A percentile compares a stretch with the other conserved stretches of the same genome.
Evolutionary conservation across 2,888 invertebrate genomes (phyloP).

Genomic region (Glyphotaelius pellucidus): DNA sequence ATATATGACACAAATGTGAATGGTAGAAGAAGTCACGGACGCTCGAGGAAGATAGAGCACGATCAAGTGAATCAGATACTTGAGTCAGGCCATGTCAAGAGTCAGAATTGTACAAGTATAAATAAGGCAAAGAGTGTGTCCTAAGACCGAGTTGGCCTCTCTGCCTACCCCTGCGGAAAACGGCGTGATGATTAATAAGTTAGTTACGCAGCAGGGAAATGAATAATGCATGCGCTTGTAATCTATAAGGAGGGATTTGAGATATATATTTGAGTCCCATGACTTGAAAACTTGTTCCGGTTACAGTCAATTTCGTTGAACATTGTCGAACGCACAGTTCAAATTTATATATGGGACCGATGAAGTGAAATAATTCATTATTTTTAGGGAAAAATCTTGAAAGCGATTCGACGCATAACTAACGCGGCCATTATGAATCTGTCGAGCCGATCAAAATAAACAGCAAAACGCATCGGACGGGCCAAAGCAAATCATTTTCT

Average conservation of each 20-base stretch:
- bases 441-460: conserved; percentile 62
- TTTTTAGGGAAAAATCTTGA: not conserved
- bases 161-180: too few species aligned
- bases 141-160: too few species aligned
- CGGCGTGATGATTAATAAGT: not conserved
- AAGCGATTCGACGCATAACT: conserved; percentile 26
- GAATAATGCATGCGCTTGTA: not conserved
- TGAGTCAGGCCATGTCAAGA: too few species aligned
- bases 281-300: not conserved
- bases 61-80: too few species aligned
- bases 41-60: too few species aligned
- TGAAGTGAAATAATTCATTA: not conserved
- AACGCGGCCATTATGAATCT: conserved; percentile 29
- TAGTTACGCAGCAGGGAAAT: not conserved
- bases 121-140: too few species aligned
- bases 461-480: conserved; percentile 47
- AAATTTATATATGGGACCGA: not conserved
- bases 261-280: not conserved
- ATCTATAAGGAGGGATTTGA: not conserved
- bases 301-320: too few species aligned
- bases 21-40: too few species aligned
- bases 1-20: too few species aligned
- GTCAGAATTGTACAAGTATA: too few species aligned
- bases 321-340: not conserved
- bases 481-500: conserved; percentile 42